Evolutionary conservation across 2,113 vertebrate genomes (phyloP), one percentile per base, ranked within the genome.

Genomic region (Lamprotornis superbus): DNA sequence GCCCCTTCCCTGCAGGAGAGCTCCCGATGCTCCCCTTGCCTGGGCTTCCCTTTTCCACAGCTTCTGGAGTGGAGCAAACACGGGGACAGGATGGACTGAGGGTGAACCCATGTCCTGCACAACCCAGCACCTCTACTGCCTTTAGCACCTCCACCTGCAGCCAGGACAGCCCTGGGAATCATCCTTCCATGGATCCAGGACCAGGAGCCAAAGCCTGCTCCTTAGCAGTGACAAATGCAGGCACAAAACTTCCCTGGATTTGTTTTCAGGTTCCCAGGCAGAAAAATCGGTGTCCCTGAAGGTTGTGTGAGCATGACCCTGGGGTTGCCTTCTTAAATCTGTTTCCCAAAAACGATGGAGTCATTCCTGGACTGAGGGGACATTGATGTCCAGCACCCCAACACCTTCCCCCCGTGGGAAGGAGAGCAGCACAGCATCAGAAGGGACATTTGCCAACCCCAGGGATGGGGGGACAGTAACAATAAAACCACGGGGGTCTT

Each of bases 1-100:
- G 9, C 61, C 61, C 44, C 21, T 68, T 39, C 33, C 30, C 52
- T 16, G 73, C 7, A 19, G 77, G 64, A 57, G 23, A 42, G 56
- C 12, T 65, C 68, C 40, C 0, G 0, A 5, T 0, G 0, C 57
- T 67, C 17, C 1, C 76, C 47, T 30, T 1, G 28, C 60, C 47
- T 63, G 71, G 24, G 25, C 30, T 80, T 56, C 15, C 3, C 42
- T 46, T n/a, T 60, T 11, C 39, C 49, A 46, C 3, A 1, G 2
- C n/a, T 20, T 17, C 47, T 39, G 78, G 65, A 78, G 67, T 3
- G 4, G 15, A 52, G 44, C 49, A 35, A 22, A 15, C 50, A 5
- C 0, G 0, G 55, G 46, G 60, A 64, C 46, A 39, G 50, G 40
- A 23, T 8, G 11, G 74, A 12, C 10, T 27, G 35, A 35, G 20